Percentiles rank a stretch among this genome's conserved stretches.
Evolutionary conservation across 2,113 vertebrate genomes (phyloP).

Genomic region (Manacus vitellinus): DNA sequence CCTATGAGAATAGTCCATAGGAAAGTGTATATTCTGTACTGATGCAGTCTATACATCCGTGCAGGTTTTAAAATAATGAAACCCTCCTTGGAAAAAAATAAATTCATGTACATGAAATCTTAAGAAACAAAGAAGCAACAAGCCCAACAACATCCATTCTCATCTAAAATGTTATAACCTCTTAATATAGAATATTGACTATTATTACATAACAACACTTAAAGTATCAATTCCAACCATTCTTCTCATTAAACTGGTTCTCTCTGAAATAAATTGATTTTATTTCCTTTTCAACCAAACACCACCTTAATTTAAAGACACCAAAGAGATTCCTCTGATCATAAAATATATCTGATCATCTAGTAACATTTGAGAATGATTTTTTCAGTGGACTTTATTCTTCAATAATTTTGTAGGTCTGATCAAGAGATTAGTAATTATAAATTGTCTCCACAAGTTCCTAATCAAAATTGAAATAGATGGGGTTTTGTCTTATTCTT

Average conservation of each 20-base stretch:
- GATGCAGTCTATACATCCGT: background rate
- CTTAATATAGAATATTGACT: background rate
- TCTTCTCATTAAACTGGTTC: background rate
- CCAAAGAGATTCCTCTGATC: background rate
- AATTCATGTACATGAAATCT: background rate
- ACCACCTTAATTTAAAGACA: background rate
- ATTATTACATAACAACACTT: background rate
- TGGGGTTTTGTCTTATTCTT: background rate
- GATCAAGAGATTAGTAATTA: background rate
- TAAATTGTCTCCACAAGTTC: background rate
- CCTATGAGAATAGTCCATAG: background rate
- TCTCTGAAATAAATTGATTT: background rate
- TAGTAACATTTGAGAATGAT: background rate
- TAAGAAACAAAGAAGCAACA: background rate
- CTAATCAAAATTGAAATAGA: background rate
- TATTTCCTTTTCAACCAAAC: background rate
- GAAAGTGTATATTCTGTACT: background rate
- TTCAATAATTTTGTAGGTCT: background rate
- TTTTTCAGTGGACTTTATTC: background rate
- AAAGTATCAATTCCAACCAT: background rate
- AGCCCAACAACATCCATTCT: background rate
- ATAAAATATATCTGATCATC: background rate
- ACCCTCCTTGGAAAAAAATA: fast-evolving
- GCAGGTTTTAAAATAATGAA: background rate
- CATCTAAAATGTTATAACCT: background rate